Conservation (phyloP, 2,113 vertebrate genomes). For the Tachysurus vachellii region DNA sequence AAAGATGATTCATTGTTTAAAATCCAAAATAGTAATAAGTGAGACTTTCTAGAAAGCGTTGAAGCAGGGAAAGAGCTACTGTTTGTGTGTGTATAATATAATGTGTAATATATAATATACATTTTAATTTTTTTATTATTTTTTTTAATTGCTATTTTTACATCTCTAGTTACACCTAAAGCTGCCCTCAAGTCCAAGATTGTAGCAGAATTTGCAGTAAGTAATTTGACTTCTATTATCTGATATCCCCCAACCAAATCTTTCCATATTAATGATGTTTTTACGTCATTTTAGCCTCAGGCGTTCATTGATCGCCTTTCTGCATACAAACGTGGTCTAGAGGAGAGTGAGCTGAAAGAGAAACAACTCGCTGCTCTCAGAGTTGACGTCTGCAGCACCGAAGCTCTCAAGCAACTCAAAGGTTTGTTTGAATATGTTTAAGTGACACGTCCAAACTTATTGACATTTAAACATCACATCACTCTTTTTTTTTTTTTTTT, state of each 20-base stretch:
- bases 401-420: slow-evolving; percentile 94
- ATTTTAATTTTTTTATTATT: neutral
- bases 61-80: neutral
- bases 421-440: slow-evolving; percentile 59
- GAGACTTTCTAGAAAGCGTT: neutral
- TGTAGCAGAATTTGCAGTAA: slow-evolving; percentile 94
- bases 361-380: slow-evolving; percentile 90
- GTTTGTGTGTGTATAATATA: neutral
- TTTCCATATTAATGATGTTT: neutral
- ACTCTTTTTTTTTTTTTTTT: neutral
- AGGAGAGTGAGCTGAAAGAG: slow-evolving; percentile 90
- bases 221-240: slow-evolving; percentile 52
- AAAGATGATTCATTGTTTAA: neutral
- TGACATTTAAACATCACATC: neutral
- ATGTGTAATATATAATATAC: neutral
- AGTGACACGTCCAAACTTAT: no score
- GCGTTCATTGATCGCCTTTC: slow-evolving; percentile 86
- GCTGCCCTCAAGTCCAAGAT: slow-evolving; percentile 95
- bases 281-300: slow-evolving; percentile 76
- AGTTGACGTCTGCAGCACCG: slow-evolving; percentile 91
- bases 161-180: slow-evolving; percentile 82
- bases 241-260: neutral
- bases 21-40: neutral
- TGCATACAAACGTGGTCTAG: slow-evolving; percentile 77
- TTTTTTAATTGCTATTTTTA: slow-evolving; percentile 34